Evolutionary conservation across 2,113 vertebrate species (phyloP), one percentile per base, ranked within the genome.

Genomic region (Antechinus stuartii): DNA sequence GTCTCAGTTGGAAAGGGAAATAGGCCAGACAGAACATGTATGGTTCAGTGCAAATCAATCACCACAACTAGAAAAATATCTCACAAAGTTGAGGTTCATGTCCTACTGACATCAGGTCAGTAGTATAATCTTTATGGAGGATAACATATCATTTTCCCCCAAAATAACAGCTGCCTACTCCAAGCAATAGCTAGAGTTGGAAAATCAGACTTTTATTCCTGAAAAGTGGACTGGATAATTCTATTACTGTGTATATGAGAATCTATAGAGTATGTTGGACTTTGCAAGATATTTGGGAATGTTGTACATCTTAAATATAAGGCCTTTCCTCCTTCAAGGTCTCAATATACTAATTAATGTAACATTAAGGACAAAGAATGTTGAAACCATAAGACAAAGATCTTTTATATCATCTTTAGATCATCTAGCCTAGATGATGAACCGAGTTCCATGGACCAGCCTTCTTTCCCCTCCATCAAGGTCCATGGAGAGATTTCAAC

Each of bases 101-200:
- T 90, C 96, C 97, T 93, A 94, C 90, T 96, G 97, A 93, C 94
- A 93, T 42, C 55, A 90, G 93, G 96, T 94, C 96, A 95, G 96
- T 94, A 96, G 95, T 97, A 95, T 95, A 95, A 95, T 96, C 89
- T 94, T 95, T 94, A 96, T 89, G 84, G 96, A 50, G 94, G 91
- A n/a, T 25, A 93, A 42, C n/a, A 52, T 2, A 27, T 94, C 96
- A 96, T 52, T 9, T 16, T n/a, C 27, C 95, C 95, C 97, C 96
- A 95, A 97, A 97, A 98, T 96, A 97, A 93, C 49, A 97, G 25
- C 84, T 89, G 95, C 90, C 96, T 49, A 61, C 90, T 94, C 95
- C 93, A 93, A 95, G 54, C n/a, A 97, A 97, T 84, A 91, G 30
- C 46, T 94, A 89, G 57, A 92, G n/a, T 68, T 30, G 25, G 2